Percentiles rank a stretch among this genome's conserved stretches.
Evolutionary conservation across 2,888 invertebrate genomes (phyloP).

Genomic region (Latheticus oryzae): DNA sequence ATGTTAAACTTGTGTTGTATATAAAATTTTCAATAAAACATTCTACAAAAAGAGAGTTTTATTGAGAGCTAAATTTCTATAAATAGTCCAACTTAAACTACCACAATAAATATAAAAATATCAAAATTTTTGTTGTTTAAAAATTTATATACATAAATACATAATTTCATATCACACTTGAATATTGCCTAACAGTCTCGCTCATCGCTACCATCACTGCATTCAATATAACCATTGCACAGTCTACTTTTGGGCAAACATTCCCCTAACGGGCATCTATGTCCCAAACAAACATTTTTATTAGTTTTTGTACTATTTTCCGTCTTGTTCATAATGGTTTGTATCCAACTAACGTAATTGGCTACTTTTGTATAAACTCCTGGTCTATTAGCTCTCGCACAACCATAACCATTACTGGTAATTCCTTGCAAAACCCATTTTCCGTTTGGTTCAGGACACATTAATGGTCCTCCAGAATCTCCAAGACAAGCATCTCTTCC

Average conservation of each 20-base stretch:
- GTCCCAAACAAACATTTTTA: slow-evolving; percentile 71
- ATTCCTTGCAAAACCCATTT: slow-evolving; percentile 69
- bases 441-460: slow-evolving; percentile 75
- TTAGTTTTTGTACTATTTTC: slow-evolving; percentile 44
- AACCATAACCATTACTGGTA: slow-evolving; percentile 84
- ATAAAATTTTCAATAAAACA: slow-evolving; percentile 27
- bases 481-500: slow-evolving; percentile 85
- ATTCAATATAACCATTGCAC: slow-evolving; percentile 83
- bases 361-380: slow-evolving; percentile 85
- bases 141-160: slow-evolving; percentile 41
- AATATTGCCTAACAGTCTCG: slow-evolving; percentile 67
- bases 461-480: slow-evolving; percentile 83
- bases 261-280: slow-evolving; percentile 81
- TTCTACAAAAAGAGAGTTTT: slow-evolving; percentile 12
- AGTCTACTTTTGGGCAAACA: slow-evolving; percentile 77
- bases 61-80: slow-evolving; percentile 19
- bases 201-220: slow-evolving; percentile 81
- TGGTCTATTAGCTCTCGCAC: slow-evolving; percentile 81
- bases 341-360: slow-evolving; percentile 80
- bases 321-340: slow-evolving; percentile 66
- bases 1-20: slow-evolving; percentile 22
- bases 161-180: slow-evolving; percentile 38
- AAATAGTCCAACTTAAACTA: slow-evolving; percentile 14
- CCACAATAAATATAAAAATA: slow-evolving; percentile 38
- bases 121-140: slow-evolving; percentile 21